Base-by-base conservation (phyloP, 2,888 invertebrate genomes). In the Lasioglossum calceatum region DNA sequence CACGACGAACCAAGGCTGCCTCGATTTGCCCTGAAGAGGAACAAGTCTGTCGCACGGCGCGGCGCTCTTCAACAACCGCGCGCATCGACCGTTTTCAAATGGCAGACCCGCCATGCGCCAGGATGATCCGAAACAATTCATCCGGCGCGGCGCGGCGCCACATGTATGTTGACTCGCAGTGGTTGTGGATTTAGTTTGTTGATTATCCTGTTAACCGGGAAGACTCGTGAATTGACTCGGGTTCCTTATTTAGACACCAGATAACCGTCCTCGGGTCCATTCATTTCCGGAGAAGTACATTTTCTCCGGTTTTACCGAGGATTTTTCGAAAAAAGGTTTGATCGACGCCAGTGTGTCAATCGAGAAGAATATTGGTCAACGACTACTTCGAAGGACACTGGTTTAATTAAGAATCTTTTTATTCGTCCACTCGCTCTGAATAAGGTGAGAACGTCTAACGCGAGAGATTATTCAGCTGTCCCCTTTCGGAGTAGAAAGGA, bases 1-100 rank as follows among this genome's bases (percentile, higher is more conserved):
- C 93, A 93, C 92, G 94, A 92, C 92, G 93, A 94, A 91, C 88
- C 54, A 61, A 32, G 14, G 27, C 27, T 61, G 61, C 1, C 50
- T n/a, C 39, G 72, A 27, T 47, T 23, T 10, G n/a, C 42, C 42
- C 42, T 4, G 70, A 71, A 42, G 70, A 71, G n/a, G 14, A 64
- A 27, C 32, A 42, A n/a, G 70, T 67, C 36, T 19, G 16, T 32
- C 32, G 61, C 16, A 61, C 27, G 61, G 61, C 27, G 4, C 27
- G 61, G 61, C 27, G 4, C n/a, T 61, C 61, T 27, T n/a, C 61
- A 27, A 64, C 27, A 14, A 58, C n/a, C n/a, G 61, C 27, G 61
- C 27, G 61, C 61, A 5, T 27, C n/a, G 14, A 27, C 14, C 27
- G 61, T 27, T 61, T 14, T 61, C 27, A 14, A 61, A 61, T n/a